A percentile compares a stretch with the other conserved stretches of the same genome.
phyloP scores from a whole-genome alignment of 1,140 invertebrate genomes.

The Nebria ingens region DNA sequence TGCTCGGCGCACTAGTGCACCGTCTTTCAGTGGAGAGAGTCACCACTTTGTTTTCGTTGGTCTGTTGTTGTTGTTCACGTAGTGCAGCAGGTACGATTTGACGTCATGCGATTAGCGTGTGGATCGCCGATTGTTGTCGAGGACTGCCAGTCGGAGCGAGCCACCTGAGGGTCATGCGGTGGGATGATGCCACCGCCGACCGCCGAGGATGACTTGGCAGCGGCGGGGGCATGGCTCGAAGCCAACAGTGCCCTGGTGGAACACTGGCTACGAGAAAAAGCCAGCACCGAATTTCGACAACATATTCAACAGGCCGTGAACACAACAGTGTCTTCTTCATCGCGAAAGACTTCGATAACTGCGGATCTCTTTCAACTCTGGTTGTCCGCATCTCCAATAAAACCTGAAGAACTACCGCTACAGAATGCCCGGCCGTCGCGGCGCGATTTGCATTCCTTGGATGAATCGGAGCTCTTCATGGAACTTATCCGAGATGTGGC shows the following conservation, averaged over 20 bases:
- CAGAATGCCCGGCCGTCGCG: constrained; percentile 30
- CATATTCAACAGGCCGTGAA: constrained; percentile 32
- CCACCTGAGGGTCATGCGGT: constrained; percentile 24
- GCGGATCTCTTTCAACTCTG: constrained; percentile 75
- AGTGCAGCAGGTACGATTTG: not conserved
- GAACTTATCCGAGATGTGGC: constrained; percentile 87
- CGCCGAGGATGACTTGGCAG: constrained; percentile 23
- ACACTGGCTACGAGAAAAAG: constrained; percentile 61
- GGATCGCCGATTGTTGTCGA: not conserved
- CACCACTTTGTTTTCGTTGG: not conserved
- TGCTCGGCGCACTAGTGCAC: not conserved
- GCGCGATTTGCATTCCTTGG: constrained; percentile 26
- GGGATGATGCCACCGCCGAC: constrained; percentile 23
- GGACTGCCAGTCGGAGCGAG: constrained; percentile 17
- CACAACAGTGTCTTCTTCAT: constrained; percentile 16
- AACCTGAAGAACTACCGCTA: constrained; percentile 44
- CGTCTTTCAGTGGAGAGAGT: not conserved
- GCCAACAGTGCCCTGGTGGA: constrained; percentile 49
- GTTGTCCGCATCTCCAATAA: constrained; percentile 60
- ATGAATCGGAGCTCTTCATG: constrained; percentile 81
- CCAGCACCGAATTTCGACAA: constrained; percentile 49
- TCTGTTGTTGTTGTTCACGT: not conserved
- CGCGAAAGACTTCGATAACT: constrained; percentile 65
- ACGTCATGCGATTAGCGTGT: constrained; percentile 1
- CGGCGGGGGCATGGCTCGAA: constrained; percentile 37